A percentile compares a stretch with the other conserved stretches of the same genome.
These are phyloP conservation scores for Lepidocyrtoides sp. DNA, from an alignment of 2,888 invertebrate genomes.

Conservation along the genomic window DNA sequence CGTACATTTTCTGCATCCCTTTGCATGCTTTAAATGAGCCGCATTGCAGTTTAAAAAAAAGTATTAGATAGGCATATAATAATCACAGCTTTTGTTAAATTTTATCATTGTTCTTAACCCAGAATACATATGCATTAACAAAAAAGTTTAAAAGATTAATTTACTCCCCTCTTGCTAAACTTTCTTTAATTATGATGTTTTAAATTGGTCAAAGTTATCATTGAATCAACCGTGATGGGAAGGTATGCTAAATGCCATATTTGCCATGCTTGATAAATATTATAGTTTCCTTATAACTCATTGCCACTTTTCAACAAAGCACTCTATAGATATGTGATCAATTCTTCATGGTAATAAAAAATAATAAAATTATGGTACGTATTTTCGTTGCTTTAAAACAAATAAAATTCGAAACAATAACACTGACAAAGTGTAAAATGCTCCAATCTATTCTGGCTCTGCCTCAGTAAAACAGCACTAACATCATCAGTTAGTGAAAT, in stretches of 20 bases:
- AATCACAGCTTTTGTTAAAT: too few species aligned
- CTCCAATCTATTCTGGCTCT: neutral
- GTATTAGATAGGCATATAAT: too few species aligned
- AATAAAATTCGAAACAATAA: constrained; percentile 9
- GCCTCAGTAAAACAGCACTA: neutral
- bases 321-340: neutral
- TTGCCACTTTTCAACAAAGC: neutral
- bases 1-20: too few species aligned
- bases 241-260: neutral
- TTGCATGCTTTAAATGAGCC: too few species aligned
- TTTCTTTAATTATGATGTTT: neutral
- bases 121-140: too few species aligned
- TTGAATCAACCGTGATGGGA: neutral
- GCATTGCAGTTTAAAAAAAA: too few species aligned
- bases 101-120: too few species aligned
- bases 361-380: constrained; percentile 14
- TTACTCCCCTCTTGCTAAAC: constrained; percentile 7
- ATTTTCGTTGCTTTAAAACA: constrained; percentile 16
- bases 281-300: too few species aligned
- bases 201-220: neutral
- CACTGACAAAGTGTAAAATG: neutral
- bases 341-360: neutral
- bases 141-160: too few species aligned
- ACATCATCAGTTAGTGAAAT: neutral
- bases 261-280: too few species aligned